Evolutionary conservation across 2,888 invertebrate species (phyloP).

Genomic region (Cosmia trapezina): DNA sequence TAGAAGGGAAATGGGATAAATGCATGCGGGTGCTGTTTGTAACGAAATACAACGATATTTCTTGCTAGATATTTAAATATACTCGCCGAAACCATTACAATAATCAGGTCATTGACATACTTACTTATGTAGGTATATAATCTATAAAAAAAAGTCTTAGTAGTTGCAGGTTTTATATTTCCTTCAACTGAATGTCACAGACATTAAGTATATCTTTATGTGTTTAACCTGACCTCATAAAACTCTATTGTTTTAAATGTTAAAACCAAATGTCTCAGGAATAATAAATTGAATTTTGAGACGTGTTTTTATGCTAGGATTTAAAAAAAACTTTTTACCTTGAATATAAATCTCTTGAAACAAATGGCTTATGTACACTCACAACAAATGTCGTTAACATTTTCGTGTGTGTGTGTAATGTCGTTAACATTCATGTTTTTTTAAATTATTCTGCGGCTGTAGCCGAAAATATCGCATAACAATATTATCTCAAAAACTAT

Average conservation of each 20-base stretch:
- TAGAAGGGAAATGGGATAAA: neutral
- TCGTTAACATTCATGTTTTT: neutral
- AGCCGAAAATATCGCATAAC: neutral
- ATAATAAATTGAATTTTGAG: constrained; percentile 7
- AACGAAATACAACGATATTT: neutral
- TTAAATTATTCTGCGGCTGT: neutral
- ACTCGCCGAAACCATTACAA: neutral
- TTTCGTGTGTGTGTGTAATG: neutral
- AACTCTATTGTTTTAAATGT: constrained; percentile 26
- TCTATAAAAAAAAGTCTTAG: neutral
- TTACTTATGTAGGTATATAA: neutral
- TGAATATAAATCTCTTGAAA: constrained; percentile 5
- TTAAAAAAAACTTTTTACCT: constrained; percentile 2
- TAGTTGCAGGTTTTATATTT: constrained; percentile 6
- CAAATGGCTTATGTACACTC: neutral
- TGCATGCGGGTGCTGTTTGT: neutral
- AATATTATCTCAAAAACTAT: neutral
- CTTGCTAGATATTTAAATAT: neutral
- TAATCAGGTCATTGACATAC: neutral
- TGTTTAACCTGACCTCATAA: constrained; percentile 32
- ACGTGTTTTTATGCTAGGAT: neutral
- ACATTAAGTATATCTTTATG: neutral
- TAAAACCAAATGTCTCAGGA: constrained; percentile 8
- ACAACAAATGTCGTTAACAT: neutral
- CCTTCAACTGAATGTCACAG: constrained; percentile 35